phyloP scores from a whole-genome alignment of 2,797 vertebrate species.

The Diceros bicornis region DNA sequence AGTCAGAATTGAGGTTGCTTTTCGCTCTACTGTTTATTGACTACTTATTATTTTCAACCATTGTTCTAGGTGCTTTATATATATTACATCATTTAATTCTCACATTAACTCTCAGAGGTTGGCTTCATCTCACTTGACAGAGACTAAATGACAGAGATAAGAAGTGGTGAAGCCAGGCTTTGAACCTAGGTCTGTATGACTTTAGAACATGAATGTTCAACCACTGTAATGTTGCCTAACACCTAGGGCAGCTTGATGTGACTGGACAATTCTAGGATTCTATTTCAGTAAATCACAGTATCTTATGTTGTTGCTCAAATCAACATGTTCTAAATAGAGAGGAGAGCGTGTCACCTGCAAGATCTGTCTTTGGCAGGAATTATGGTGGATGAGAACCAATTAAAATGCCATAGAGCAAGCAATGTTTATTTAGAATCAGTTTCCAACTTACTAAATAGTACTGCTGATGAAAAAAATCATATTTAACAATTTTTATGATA shows the following conservation, averaged over 20 bases:
- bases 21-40: constrained; percentile 41
- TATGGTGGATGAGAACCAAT: constrained; percentile 74
- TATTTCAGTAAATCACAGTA: not conserved
- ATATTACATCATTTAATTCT: not conserved
- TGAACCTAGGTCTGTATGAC: not conserved
- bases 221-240: not conserved
- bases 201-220: not conserved
- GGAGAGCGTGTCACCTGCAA: constrained; percentile 54
- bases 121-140: not conserved
- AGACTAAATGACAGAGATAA: not conserved
- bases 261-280: not conserved
- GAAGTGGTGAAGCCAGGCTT: not conserved
- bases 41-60: not conserved
- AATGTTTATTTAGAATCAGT: constrained; percentile 85
- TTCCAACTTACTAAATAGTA: constrained; percentile 82
- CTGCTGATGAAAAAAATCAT: constrained; percentile 84
- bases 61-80: not conserved
- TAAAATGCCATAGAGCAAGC: constrained; percentile 81
- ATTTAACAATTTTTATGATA: constrained; percentile 83
- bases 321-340: constrained; percentile 9
- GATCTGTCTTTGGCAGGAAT: constrained; percentile 68
- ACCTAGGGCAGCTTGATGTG: not conserved
- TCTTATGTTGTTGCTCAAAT: constrained; percentile 10
- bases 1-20: constrained; percentile 44
- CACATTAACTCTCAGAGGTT: not conserved